A percentile compares a stretch with the other conserved stretches of the same genome.
Conservation (phyloP, 2,888 invertebrate genomes). For the Pterostichus madidus region DNA sequence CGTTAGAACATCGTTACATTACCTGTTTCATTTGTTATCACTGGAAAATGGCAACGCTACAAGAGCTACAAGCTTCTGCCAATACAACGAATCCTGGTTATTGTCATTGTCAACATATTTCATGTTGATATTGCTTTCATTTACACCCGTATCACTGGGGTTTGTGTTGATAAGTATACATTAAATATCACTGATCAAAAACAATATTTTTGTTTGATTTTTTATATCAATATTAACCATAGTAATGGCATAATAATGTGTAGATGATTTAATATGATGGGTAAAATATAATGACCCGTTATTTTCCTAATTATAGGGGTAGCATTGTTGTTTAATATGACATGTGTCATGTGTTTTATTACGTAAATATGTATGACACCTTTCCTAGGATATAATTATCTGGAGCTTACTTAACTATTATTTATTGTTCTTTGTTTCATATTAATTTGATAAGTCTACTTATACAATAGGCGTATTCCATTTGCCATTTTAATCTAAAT, state of each 20-base stretch:
- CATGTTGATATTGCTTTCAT: constrained; percentile 10
- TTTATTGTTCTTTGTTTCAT: no score
- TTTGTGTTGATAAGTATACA: constrained; percentile 19
- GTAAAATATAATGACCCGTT: constrained; percentile 12
- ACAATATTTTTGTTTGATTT: not conserved
- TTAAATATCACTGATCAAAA: not conserved
- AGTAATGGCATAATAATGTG: not conserved
- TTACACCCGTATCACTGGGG: not conserved
- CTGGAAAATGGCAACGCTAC: constrained; percentile 28
- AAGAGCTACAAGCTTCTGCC: not conserved
- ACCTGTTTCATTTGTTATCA: constrained; percentile 30
- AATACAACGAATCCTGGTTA: not conserved
- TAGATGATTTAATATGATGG: constrained; percentile 12
- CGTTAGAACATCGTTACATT: constrained; percentile 42
- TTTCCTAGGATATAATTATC: not conserved
- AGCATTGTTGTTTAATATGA: constrained; percentile 8
- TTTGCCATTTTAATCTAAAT: no score
- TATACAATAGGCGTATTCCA: no score
- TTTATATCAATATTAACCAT: constrained; percentile 9
- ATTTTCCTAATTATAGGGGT: constrained; percentile 42
- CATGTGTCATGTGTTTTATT: constrained; percentile 20
- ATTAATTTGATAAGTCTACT: no score
- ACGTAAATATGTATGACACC: constrained; percentile 1
- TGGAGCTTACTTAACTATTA: no score
- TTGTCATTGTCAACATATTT: constrained; percentile 50